These are phyloP conservation scores for Oenanthe melanoleuca DNA, from an alignment of 2,113 vertebrate genomes.

Conservation along the genomic window DNA sequence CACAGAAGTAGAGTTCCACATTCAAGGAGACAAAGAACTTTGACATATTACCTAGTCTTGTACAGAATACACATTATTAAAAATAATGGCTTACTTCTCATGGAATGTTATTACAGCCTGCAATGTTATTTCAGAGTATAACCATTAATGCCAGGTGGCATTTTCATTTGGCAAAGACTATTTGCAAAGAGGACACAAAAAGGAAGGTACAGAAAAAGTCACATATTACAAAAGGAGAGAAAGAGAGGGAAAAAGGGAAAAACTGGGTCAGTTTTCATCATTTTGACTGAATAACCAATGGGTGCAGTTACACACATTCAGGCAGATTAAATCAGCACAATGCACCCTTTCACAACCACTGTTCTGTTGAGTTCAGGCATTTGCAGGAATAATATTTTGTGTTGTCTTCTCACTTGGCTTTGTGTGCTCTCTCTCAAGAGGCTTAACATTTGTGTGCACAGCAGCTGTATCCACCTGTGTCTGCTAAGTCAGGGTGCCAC, in stretches of 20 bases:
- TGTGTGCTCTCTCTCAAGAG: neutral
- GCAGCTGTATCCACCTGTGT: neutral
- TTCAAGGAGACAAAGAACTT: neutral
- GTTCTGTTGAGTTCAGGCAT: neutral
- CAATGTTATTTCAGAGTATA: neutral
- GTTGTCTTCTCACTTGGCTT: neutral
- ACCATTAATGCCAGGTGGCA: neutral
- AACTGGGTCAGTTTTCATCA: neutral
- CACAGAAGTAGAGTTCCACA: neutral
- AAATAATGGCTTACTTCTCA: slow-evolving; percentile 5
- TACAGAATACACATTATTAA: neutral
- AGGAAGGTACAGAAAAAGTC: neutral
- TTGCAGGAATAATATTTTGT: neutral
- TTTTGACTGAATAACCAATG: neutral
- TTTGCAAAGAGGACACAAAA: neutral
- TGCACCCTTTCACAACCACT: neutral
- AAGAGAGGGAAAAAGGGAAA: neutral
- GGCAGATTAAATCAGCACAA: neutral
- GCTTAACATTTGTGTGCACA: neutral
- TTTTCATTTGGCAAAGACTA: neutral
- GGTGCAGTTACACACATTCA: neutral
- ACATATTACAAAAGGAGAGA: neutral
- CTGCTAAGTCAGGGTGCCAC: neutral
- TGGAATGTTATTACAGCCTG: neutral
- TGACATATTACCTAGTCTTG: neutral